Evolutionary conservation across 2,113 vertebrate species (phyloP).

Genomic region (Nyctibius bracteatus): DNA sequence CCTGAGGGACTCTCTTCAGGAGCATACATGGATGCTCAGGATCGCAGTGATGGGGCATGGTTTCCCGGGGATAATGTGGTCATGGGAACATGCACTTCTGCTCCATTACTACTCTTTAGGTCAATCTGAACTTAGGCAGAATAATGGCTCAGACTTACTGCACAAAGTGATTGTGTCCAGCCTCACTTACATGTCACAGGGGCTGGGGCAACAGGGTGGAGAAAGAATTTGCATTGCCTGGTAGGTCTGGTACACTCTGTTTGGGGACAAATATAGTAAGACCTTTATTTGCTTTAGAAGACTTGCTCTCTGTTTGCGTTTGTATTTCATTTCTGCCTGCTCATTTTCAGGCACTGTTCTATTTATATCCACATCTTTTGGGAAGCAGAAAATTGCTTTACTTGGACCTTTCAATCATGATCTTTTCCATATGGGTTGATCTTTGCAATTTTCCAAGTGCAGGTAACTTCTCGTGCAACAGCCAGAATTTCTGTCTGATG

Average conservation of each 20-base stretch:
- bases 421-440: constrained; percentile 39
- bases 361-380: constrained; percentile 45
- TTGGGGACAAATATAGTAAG: neutral
- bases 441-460: neutral
- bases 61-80: neutral
- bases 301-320: neutral
- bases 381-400: constrained; percentile 50
- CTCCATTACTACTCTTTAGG: neutral
- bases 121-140: neutral
- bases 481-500: neutral
- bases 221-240: neutral
- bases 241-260: neutral
- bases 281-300: neutral
- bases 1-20: neutral
- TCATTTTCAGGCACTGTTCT: constrained; percentile 35
- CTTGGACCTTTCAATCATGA: constrained; percentile 46
- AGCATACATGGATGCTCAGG: neutral
- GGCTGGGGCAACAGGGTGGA: neutral
- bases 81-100: neutral
- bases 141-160: neutral
- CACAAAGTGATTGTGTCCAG: neutral
- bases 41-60: rapidly evolving
- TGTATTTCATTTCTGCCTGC: constrained; percentile 13
- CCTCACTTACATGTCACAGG: rapidly evolving
- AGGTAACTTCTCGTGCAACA: neutral